A percentile compares a stretch with the other conserved stretches of the same genome.
Evolutionary conservation across 2,113 vertebrate species (phyloP).

Genomic region (Astur gentilis): DNA sequence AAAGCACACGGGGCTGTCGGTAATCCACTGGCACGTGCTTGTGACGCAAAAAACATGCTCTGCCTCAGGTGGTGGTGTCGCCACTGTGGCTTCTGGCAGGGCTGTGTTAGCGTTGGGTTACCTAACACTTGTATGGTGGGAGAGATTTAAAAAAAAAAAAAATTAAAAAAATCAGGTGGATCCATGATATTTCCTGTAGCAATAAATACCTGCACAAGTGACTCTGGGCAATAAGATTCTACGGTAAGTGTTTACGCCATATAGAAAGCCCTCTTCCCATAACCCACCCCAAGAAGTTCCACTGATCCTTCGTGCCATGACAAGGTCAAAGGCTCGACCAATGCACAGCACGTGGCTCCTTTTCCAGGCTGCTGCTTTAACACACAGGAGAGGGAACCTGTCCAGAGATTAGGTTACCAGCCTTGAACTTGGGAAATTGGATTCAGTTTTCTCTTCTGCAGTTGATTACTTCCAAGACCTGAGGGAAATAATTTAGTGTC

Average conservation of each 20-base stretch:
- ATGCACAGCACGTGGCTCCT: rapidly evolving
- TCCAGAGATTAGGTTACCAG: background rate
- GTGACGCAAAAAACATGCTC: rapidly evolving
- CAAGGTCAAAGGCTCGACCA: background rate
- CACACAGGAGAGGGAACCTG: background rate
- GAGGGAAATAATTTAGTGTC: background rate
- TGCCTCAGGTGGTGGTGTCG: background rate
- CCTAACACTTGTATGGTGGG: rapidly evolving
- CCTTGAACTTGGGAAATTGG: background rate
- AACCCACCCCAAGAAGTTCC: background rate
- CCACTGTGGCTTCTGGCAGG: background rate
- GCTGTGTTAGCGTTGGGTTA: rapidly evolving
- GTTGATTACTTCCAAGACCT: background rate
- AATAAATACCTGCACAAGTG: background rate
- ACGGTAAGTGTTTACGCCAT: background rate
- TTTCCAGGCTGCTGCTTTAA: background rate
- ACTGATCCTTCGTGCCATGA: rapidly evolving
- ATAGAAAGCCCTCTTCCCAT: background rate
- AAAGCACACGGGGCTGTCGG: background rate
- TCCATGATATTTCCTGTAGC: background rate
- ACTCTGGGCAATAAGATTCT: background rate
- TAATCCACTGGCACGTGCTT: background rate
- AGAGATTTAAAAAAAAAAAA: background rate
- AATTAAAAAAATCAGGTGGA: background rate
- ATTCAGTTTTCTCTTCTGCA: background rate